Evolutionary conservation across 1,140 invertebrate species (phyloP), one percentile per base, ranked within the genome.

Genomic region (Lasioglossum albipes): DNA sequence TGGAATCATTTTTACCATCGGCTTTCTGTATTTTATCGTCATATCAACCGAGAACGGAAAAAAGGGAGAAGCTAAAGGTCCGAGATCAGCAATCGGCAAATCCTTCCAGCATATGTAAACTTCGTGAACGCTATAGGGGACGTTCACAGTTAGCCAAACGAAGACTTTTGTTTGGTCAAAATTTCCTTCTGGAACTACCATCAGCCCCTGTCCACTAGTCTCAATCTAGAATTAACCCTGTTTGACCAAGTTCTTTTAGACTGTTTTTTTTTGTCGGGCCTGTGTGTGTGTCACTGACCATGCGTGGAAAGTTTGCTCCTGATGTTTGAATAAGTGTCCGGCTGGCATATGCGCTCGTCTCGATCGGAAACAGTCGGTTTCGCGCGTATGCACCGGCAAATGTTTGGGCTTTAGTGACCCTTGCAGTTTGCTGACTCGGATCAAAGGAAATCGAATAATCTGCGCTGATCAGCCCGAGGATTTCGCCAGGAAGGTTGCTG

Each of bases 1-100:
- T n/a, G 73, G 82, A 86, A 74, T 70, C 61, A 76, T 87, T 81
- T 83, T 85, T 83, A 82, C 59, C 31, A 16, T 27, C 31, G 45
- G 72, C 62, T 86, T 86, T 86, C 52, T 81, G 83, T 83, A 72
- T 71, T 86, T 86, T 69, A 81, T 86, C 84, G 77, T 64, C 59
- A 81, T 75, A 84, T 81, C 77, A 81, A 70, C 70, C 79, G 75
- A 70, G 22, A 82, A n/a, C 36, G 70, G 57, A 73, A 65, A 42
- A 41, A 36, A 20, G 45, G 52, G 65, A 76, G 76, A 49, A 41
- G 66, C 22, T n/a, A 61, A 79, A 59, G 73, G 81, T 79, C 81
- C 71, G 75, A 83, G 65, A 31, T n/a, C 45, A 20, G 57, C 70
- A 68, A 62, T 73, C 42, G 76, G 22, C 45, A 3, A 79, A 75